Percentiles rank a stretch among this genome's conserved stretches.
These are phyloP conservation scores for Mus caroli DNA, from an alignment of 2,797 vertebrate genomes.

Conservation along the genomic window DNA sequence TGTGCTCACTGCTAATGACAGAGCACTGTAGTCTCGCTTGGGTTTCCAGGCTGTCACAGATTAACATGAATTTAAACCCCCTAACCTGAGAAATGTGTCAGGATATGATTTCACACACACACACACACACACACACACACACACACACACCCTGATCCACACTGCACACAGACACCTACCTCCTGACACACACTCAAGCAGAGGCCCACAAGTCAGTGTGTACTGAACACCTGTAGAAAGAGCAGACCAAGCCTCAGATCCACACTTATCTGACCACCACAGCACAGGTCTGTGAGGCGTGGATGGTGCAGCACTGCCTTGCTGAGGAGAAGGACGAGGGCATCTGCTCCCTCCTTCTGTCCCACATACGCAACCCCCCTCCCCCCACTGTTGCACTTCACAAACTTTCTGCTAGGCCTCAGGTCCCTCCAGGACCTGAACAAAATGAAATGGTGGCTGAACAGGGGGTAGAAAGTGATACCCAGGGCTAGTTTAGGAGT, in stretches of 20 bases:
- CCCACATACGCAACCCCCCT: not conserved
- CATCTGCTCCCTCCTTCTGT: not conserved
- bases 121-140: not conserved
- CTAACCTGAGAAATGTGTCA: not conserved
- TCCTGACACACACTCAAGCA: not conserved
- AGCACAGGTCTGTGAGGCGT: not conserved
- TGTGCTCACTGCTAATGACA: not conserved
- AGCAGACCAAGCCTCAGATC: not conserved
- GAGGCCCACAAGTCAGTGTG: not conserved
- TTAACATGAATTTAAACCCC: not conserved
- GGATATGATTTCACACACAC: not conserved
- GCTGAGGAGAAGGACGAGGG: not conserved
- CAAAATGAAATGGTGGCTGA: not conserved
- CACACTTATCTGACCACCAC: not conserved
- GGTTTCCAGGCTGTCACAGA: not conserved
- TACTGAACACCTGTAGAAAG: not conserved
- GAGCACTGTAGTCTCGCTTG: not conserved
- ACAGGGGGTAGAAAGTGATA: not conserved
- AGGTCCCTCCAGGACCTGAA: not conserved
- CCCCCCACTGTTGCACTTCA: not conserved
- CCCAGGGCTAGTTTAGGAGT: not conserved
- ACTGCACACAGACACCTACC: not conserved
- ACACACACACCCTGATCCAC: not conserved
- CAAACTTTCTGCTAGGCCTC: not conserved
- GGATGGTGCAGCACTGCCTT: accelerated